Conservation (phyloP, 2,888 invertebrate genomes). For the Merodon equestris region DNA sequence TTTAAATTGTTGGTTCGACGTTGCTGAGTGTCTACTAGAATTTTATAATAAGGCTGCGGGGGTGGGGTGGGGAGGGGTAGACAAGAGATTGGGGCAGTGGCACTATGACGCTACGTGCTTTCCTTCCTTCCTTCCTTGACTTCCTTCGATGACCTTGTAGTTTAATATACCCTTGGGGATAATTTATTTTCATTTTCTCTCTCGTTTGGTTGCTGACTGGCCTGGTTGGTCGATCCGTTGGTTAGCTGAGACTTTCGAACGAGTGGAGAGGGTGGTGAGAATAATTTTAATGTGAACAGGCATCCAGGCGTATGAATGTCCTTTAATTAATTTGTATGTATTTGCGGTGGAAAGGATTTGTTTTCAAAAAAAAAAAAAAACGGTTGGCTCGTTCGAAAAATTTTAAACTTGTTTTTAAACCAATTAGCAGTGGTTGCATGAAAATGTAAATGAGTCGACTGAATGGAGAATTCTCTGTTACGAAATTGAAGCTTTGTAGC, state of each 20-base stretch:
- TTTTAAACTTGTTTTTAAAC: no score
- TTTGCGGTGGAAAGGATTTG: conserved; percentile 28
- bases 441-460: no score
- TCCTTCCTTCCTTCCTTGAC: conserved; percentile 3
- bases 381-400: not conserved
- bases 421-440: no score
- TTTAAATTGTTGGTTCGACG: conserved; percentile 47
- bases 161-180: conserved; percentile 52
- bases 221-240: no score
- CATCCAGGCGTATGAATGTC: conserved; percentile 45
- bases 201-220: conserved; percentile 9
- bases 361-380: not conserved
- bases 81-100: not conserved
- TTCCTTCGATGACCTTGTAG: conserved; percentile 60
- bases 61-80: not conserved
- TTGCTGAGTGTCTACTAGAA: conserved; percentile 28
- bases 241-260: no score
- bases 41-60: conserved; percentile 36
- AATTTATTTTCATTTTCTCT: conserved; percentile 46
- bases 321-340: conserved; percentile 53
- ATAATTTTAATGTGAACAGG: conserved; percentile 40
- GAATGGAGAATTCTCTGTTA: no score
- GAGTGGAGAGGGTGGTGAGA: conserved; percentile 2
- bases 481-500: no score
- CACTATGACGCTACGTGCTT: conserved; percentile 1